A percentile compares a stretch with the other conserved stretches of the same genome.
phyloP scores from a whole-genome alignment of 2,888 invertebrate species.

The Sepiola atlantica region DNA sequence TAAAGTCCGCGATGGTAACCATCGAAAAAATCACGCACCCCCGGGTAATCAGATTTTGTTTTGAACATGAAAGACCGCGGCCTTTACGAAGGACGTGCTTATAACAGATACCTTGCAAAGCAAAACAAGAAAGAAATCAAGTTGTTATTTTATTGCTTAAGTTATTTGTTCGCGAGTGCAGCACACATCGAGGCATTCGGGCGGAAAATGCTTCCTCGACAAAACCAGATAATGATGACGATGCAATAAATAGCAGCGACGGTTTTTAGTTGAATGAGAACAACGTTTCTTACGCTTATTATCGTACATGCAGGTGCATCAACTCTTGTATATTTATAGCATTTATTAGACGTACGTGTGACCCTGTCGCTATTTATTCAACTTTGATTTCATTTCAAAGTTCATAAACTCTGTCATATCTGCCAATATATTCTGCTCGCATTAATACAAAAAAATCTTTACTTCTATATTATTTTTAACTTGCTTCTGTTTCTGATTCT shows the following conservation, averaged over 20 bases:
- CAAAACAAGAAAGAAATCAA: not conserved
- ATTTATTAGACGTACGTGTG: too few species aligned
- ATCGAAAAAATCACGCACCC: too few species aligned
- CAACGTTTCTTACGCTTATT: not conserved
- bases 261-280: not conserved
- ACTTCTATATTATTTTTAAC: too few species aligned
- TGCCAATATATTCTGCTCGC: too few species aligned
- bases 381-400: too few species aligned
- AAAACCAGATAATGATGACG: not conserved
- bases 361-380: too few species aligned
- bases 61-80: not conserved
- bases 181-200: not conserved
- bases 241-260: not conserved
- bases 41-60: not conserved
- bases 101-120: too few species aligned
- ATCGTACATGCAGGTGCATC: not conserved
- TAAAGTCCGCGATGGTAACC: too few species aligned
- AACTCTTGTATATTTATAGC: too few species aligned
- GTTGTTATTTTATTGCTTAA: not conserved
- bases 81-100: not conserved
- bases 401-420: too few species aligned
- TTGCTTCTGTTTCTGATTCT: too few species aligned
- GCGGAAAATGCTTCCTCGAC: not conserved
- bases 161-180: not conserved
- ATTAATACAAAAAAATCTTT: too few species aligned